Percentiles rank a stretch among this genome's conserved stretches.
Evolutionary conservation across 1,140 invertebrate genomes (phyloP).

Genomic region (Cepaea nemoralis): DNA sequence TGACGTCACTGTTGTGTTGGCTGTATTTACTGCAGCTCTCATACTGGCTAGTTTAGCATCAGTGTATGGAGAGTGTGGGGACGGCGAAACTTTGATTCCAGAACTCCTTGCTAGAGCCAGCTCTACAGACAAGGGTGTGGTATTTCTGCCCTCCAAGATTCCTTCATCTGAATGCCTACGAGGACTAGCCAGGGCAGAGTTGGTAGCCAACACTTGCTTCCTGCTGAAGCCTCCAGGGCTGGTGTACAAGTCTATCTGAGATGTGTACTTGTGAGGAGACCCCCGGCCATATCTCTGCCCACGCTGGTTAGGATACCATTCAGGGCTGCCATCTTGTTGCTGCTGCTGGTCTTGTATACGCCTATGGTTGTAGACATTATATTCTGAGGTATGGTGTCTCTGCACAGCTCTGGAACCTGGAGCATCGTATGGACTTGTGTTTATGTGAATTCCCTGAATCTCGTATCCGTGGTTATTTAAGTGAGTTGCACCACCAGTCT

Average conservation of each 20-base stretch:
- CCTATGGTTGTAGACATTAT: neutral
- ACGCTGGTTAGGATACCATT: neutral
- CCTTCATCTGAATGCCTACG: slow-evolving; percentile 6
- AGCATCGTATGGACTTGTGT: too few relatives aligned
- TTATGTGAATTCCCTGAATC: neutral
- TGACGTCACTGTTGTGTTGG: neutral
- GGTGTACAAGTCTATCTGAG: slow-evolving; percentile 1
- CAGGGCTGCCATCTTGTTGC: neutral
- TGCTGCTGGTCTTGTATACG: neutral
- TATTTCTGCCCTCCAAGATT: slow-evolving; percentile 8
- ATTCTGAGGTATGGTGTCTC: neutral
- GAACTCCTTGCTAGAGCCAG: slow-evolving; percentile 27
- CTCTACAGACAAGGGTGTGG: slow-evolving; percentile 38
- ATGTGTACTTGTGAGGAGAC: neutral
- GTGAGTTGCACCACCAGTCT: neutral
- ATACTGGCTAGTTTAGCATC: neutral
- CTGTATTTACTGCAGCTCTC: neutral
- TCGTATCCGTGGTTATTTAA: neutral
- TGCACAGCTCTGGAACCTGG: too few relatives aligned
- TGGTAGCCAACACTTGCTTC: neutral
- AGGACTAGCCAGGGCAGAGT: neutral
- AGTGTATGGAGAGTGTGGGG: neutral
- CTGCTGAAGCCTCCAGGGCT: neutral
- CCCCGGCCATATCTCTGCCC: neutral
- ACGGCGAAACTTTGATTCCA: neutral